Conservation (phyloP, 2,113 vertebrate species). For the Chroicocephalus ridibundus region DNA sequence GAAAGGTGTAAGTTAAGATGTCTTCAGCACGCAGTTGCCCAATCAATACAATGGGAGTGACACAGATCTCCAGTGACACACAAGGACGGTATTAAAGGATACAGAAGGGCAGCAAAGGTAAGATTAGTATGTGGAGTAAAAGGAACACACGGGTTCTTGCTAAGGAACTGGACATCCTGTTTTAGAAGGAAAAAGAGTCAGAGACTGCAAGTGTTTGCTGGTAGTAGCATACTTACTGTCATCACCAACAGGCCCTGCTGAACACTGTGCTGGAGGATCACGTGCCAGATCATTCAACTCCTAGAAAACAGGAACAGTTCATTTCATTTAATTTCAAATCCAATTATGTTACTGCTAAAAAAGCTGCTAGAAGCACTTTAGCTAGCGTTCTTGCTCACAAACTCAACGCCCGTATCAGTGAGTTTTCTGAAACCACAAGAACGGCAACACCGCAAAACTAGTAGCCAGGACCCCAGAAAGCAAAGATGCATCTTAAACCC, state of each 20-base stretch:
- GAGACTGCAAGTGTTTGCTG: background rate
- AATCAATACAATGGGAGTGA: background rate
- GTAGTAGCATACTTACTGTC: conserved; percentile 72
- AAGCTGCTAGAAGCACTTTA: background rate
- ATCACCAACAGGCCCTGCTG: conserved; percentile 96
- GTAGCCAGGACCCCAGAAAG: background rate
- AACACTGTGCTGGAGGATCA: conserved; percentile 98
- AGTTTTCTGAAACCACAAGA: background rate
- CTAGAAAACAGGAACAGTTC: conserved; percentile 69
- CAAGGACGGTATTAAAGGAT: background rate
- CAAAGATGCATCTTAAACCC: background rate
- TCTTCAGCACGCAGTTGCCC: background rate
- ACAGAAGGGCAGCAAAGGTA: background rate
- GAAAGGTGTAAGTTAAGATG: background rate
- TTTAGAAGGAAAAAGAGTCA: background rate
- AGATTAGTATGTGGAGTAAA: background rate
- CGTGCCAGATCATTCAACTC: conserved; percentile 97
- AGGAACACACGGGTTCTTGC: background rate
- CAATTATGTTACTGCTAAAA: background rate
- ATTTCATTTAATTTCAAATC: background rate
- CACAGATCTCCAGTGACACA: background rate
- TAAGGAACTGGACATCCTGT: background rate
- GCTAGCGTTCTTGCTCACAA: background rate
- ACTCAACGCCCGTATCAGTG: accelerated
- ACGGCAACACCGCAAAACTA: background rate